Evolutionary conservation across 2,888 invertebrate species (phyloP), one percentile per base, ranked within the genome.

Genomic region (Epinotia brunnichana): DNA sequence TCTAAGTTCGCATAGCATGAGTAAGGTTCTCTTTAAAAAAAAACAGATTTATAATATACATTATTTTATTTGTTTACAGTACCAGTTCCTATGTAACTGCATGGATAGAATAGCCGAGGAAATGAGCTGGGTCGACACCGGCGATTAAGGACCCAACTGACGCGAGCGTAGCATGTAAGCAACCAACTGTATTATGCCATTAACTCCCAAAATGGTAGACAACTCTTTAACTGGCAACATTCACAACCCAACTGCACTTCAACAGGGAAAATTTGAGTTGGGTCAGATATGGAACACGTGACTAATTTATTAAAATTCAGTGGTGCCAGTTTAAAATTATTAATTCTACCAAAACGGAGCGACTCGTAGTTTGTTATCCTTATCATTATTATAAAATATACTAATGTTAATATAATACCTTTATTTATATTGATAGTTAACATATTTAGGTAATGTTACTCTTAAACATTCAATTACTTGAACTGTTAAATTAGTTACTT

Each of bases 21-120:
- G n/a, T n/a, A n/a, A n/a, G n/a, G n/a, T n/a, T n/a, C n/a, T n/a
- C n/a, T n/a, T n/a, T n/a, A n/a, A n/a, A n/a, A 29, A 29, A 41
- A 11, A 41, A 11, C 1, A 41, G 13, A 3, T 44, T 13, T n/a
- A 48, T 4, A 3, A 41, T 29, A 7, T 35, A 10, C 29, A 13
- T 57, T 35, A 21, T 29, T 3, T 41, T 44, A 15, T 56, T 63
- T 51, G 1, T 51, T 94, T 95, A 17, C 94, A 98, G 98, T 97
- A 96, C 84, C 95, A 96, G 83, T 98, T 96, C 94, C 95, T 98
- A 85, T 95, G 96, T 90, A 99, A 98, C 89, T 99, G 99, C 90
- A 98, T 99, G 94, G 98, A 98, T 88, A 95, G 98, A 94, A 97
- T 99, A 94, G 96, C 97, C 87, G 98, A 98, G 87, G 99, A 99